A percentile compares a stretch with the other conserved stretches of the same genome.
Conservation (phyloP, 2,797 vertebrate genomes). For the Scarus forsteni region DNA sequence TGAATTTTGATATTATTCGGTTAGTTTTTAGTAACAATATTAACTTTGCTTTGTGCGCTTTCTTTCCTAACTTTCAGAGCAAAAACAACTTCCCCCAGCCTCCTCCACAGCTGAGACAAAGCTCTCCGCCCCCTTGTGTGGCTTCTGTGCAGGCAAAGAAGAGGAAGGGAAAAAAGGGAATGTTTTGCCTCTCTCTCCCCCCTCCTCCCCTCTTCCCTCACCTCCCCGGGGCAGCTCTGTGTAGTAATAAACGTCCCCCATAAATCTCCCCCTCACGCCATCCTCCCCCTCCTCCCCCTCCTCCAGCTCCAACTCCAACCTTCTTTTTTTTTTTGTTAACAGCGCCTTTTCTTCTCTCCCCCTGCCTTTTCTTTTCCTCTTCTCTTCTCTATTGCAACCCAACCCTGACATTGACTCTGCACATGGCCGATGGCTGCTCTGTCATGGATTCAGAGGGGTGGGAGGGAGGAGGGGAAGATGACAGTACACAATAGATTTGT, state of each 20-base stretch:
- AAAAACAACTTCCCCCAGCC: conserved; percentile 37
- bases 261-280: conserved; percentile 81
- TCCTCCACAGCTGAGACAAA: conserved; percentile 54
- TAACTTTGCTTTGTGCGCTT: neutral
- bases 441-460: conserved; percentile 60
- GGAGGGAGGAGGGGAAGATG: conserved; percentile 7
- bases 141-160: conserved; percentile 69
- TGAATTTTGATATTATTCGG: too few relatives aligned
- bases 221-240: conserved; percentile 75
- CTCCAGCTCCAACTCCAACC: conserved; percentile 49
- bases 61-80: neutral
- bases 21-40: too few relatives aligned
- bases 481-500: conserved; percentile 64
- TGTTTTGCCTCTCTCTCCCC: conserved; percentile 69
- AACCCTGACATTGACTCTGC: conserved; percentile 77
- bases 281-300: conserved; percentile 65
- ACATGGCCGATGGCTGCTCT: conserved; percentile 74
- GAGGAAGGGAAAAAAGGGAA: conserved; percentile 76
- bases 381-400: conserved; percentile 70
- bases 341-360: conserved; percentile 68
- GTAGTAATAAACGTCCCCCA: conserved; percentile 82
- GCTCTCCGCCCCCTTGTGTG: conserved; percentile 62
- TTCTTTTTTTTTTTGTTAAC: conserved; percentile 63
- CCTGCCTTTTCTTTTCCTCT: conserved; percentile 43
- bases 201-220: conserved; percentile 61